Base-by-base conservation (phyloP, 1,140 invertebrate genomes). In the Hyles vespertilio region DNA sequence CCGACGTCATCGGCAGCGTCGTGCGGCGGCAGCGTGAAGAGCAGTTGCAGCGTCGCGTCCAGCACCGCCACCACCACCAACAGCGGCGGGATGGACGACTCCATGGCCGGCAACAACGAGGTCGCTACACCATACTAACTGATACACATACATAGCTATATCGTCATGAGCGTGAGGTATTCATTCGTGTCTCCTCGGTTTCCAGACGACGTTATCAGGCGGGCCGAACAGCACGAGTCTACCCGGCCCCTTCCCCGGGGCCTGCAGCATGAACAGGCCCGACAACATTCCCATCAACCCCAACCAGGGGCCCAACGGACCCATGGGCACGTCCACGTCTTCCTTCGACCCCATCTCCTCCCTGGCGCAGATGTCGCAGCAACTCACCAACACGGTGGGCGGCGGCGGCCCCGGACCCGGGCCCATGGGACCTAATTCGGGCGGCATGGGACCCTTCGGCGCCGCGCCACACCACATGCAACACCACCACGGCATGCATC, bases 281-380 rank as follows among this genome's bases (percentile, higher is more conserved):
- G 94, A 96, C 77, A 95, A 96, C 87, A 92, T 96, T 61, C 95
- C 96, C 47, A 86, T 96, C 36, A 95, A 97, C 91, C 95, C 95
- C 4, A 94, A 95, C 84, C 84, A 87, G 64, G 84, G 84, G 47
- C 81, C 82, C 40, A 79, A 76, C 49, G 87, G 85, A 10, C 84
- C 84, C 51, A 78, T 86, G 79, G 77, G 79, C 6, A 66, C 81
- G 4, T 90, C 93, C 69, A 92, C 93, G 62, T 92, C 92, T 50
- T 92, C 92, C 66, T 98, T 98, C 84, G 97, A 98, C 90, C 96
- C 97, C 0, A 98, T 98, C 65, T 96, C 96, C 10, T 98, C 97
- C 3, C 91, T 98, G 71, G 96, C 96, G 32, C 96, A 98, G 82
- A 98, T 98, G 97, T 96, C 95, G 53, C 96, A 98, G 73, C 96